Conservation (phyloP, 2,888 invertebrate genomes). For the Sarcophaga subvicina region DNA sequence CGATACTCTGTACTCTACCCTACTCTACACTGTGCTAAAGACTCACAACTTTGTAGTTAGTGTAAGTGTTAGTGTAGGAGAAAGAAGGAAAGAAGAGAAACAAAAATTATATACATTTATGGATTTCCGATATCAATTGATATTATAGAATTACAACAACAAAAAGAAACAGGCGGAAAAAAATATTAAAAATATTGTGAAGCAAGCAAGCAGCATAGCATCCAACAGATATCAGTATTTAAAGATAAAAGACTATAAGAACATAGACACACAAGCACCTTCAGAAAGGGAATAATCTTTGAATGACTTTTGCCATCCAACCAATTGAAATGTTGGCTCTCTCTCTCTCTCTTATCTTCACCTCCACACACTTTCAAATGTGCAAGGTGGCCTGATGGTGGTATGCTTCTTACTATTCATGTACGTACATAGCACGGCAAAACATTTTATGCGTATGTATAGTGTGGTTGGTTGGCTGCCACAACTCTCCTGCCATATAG, state of each 20-base stretch:
- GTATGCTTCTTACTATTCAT: not conserved
- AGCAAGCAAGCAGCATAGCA: not conserved
- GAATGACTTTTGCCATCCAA: conserved; percentile 56
- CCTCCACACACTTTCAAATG: not conserved
- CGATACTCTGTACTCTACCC: not conserved
- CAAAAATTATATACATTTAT: conserved; percentile 56
- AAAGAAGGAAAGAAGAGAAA: not conserved
- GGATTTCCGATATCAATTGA: conserved; percentile 67
- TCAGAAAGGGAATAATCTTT: conserved; percentile 34
- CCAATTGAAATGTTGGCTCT: conserved; percentile 14
- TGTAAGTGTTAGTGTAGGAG: too few species aligned
- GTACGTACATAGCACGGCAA: conserved; percentile 5
- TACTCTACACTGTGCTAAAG: not conserved
- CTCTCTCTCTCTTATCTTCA: not conserved
- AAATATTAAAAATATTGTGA: not conserved
- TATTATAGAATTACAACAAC: conserved; percentile 49
- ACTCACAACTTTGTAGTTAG: not conserved
- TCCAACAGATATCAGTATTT: not conserved
- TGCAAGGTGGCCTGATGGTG: conserved; percentile 24
- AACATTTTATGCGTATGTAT: conserved; percentile 42
- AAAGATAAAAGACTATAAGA: not conserved
- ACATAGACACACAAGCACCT: not conserved
- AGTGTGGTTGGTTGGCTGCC: not conserved
- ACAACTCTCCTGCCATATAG: too few species aligned
- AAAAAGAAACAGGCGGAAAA: not conserved